Percentiles rank a stretch among this genome's conserved stretches.
phyloP scores from a whole-genome alignment of 2,888 invertebrate genomes.

The Sabatieria punctata region DNA sequence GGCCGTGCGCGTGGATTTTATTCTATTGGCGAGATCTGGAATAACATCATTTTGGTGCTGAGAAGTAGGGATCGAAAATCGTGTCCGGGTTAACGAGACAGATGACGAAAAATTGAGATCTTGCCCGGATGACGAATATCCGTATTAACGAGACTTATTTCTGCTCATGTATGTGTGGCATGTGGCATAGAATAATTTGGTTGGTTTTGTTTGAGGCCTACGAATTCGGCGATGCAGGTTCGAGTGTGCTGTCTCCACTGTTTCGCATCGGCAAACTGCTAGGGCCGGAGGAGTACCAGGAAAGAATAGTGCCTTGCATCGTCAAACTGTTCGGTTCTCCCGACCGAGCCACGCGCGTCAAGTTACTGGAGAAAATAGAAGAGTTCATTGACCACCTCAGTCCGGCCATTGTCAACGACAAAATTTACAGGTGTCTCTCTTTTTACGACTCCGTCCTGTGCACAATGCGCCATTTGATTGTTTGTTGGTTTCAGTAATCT shows the following conservation, averaged over 20 bases:
- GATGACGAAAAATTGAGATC: too few species aligned
- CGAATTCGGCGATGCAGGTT: conserved; percentile 92
- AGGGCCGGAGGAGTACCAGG: conserved; percentile 76
- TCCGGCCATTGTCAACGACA: conserved; percentile 56
- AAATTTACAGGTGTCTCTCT: conserved; percentile 49
- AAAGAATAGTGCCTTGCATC: conserved; percentile 68
- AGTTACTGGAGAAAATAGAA: conserved; percentile 78
- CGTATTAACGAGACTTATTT: too few species aligned
- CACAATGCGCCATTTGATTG: too few species aligned
- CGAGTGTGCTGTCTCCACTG: conserved; percentile 78
- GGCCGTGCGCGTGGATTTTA: too few species aligned
- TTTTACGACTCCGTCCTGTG: too few species aligned
- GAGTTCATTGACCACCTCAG: conserved; percentile 52
- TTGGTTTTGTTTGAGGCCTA: conserved; percentile 54
- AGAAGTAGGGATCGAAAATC: too few species aligned
- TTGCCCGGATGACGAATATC: too few species aligned
- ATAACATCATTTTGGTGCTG: too few species aligned
- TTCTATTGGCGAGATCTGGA: too few species aligned
- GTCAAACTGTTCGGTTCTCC: conserved; percentile 88
- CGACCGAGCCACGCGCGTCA: conserved; percentile 81
- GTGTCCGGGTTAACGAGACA: too few species aligned
- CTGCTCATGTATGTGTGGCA: too few species aligned
- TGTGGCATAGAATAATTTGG: too few species aligned
- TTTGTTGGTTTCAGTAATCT: conserved; percentile 40
- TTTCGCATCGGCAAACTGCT: conserved; percentile 73